These are phyloP conservation scores for Apodemus sylvaticus DNA, from an alignment of 2,113 vertebrate genomes.

Conservation along the genomic window DNA sequence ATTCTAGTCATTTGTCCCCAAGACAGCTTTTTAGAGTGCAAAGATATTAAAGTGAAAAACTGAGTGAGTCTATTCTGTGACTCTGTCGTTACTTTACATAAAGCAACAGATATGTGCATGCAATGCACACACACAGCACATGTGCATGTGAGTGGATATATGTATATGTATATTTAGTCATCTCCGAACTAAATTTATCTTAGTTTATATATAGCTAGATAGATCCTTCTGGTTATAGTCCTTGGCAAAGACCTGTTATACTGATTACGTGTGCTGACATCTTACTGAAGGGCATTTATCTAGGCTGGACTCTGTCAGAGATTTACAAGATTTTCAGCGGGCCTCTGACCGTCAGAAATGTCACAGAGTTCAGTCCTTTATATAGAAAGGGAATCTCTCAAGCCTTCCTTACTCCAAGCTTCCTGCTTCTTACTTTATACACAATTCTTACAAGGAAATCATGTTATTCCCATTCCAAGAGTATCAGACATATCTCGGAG, in stretches of 20 bases:
- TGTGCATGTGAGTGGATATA: no score
- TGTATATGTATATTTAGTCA: not conserved
- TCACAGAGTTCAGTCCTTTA: not conserved
- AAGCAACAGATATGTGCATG: no score
- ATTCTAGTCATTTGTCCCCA: conserved; percentile 1
- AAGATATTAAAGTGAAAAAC: conserved; percentile 25
- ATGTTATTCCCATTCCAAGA: not conserved
- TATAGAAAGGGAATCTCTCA: not conserved
- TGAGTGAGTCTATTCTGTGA: conserved; percentile 18
- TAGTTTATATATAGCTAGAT: conserved; percentile 1
- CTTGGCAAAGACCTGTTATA: conserved; percentile 19
- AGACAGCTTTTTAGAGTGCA: not conserved
- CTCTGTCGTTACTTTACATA: no score
- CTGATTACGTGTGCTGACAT: not conserved
- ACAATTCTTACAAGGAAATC: not conserved
- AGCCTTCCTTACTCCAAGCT: not conserved
- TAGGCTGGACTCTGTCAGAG: not conserved
- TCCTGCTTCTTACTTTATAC: not conserved
- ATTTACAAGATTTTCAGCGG: not conserved
- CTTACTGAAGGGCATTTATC: conserved; percentile 10
- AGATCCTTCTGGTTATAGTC: not conserved
- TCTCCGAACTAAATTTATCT: conserved; percentile 60
- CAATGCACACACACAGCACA: not conserved
- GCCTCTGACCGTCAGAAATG: not conserved
- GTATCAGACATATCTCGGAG: conserved; percentile 14